Evolutionary conservation across 2,113 vertebrate species (phyloP), one percentile per base, ranked within the genome.

Genomic region (Chloropsis hardwickii): DNA sequence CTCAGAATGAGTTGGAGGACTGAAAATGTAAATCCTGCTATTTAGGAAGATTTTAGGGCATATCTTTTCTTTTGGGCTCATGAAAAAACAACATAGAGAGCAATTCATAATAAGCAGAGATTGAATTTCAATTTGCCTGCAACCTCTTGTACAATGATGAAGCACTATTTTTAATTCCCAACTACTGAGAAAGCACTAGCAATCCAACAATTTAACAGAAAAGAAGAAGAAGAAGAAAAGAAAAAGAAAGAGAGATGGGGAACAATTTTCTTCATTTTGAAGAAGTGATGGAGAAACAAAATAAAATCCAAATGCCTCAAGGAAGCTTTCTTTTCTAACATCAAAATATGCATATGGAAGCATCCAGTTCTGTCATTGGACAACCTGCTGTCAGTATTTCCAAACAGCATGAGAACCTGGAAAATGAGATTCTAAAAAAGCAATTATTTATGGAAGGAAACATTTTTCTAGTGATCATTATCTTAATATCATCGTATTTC

Each of bases 181-280:
- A 0, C 23, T 50, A 57, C 35, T 33, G 45, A 81, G 33, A 74
- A 86, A 86, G 6, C 60, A 62, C 42, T 81, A 73, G 57, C 10
- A 77, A 57, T 24, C 9, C 6, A 16, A 50, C 3, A 27, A 21
- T 78, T 74, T 51, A 66, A 39, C 5, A 62, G 23, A 47, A 80
- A 80, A 67, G 2, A 69, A 53, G 9, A 71, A 53, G 9, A 71
- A 65, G 4, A 92, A 58, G 2, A 50, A 44, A 64, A 39, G 6
- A 14, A 9, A 22, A 25, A 27, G 23, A 51, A 39, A 29, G 28
- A 74, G 24, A 50, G 5, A 23, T 4, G 1, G 2, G 1, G 4
- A 67, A 78, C 8, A 42, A 3, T 62, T 66, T 60, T 48, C 19
- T 45, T 81, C 3, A 50, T 29, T 78, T 87, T 67, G 48, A 85